phyloP scores from a whole-genome alignment of 2,797 vertebrate genomes.

The Octomys mimax region DNA sequence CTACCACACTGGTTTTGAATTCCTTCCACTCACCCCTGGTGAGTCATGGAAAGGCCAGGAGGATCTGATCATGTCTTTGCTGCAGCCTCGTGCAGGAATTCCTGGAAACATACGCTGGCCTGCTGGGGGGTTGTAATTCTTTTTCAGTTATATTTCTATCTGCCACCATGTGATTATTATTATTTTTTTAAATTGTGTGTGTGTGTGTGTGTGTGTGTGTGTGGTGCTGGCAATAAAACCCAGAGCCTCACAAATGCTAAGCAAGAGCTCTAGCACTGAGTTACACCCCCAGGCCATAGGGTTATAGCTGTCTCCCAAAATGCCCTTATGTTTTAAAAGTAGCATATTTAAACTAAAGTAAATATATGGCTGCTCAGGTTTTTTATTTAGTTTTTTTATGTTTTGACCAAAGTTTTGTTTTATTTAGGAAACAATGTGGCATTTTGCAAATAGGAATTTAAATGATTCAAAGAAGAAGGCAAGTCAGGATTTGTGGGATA shows the following conservation, averaged over 20 bases:
- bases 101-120: neutral
- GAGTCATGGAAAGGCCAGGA: neutral
- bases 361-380: neutral
- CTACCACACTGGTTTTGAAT: neutral
- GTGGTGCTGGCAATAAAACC: neutral
- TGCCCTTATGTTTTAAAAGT: neutral
- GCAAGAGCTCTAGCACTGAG: neutral
- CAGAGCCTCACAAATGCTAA: neutral
- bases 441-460: constrained; percentile 43
- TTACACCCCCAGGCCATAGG: neutral
- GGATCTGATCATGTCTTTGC: neutral
- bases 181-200: neutral
- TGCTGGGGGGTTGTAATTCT: neutral
- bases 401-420: constrained; percentile 40
- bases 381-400: constrained; percentile 36
- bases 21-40: neutral
- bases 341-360: neutral
- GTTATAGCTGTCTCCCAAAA: constrained; percentile 22
- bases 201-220: too few species aligned
- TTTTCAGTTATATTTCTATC: neutral
- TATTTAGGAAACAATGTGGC: neutral
- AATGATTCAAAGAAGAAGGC: constrained; percentile 34
- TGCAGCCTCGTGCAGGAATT: neutral
- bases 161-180: neutral
- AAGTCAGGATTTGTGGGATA: constrained; percentile 8